Conservation (phyloP, 2,113 vertebrate genomes). For the Paedocypris sp. region DNA sequence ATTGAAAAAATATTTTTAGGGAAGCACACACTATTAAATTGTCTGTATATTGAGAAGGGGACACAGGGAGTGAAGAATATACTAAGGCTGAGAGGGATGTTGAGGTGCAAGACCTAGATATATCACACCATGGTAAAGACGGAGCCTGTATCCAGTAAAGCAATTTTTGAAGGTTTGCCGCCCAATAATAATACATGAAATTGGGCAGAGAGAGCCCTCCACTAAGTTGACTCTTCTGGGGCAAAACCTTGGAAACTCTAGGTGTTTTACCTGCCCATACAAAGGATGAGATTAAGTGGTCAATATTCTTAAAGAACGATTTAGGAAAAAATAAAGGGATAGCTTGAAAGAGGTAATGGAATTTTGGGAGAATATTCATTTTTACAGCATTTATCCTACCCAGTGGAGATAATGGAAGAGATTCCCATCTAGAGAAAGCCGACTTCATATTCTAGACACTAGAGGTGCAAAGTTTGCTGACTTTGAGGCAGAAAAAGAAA, state of each 20-base stretch:
- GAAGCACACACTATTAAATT: background rate
- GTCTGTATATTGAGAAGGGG: background rate
- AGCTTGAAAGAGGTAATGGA: background rate
- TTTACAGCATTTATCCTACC: background rate
- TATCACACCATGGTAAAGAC: background rate
- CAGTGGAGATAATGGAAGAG: slow-evolving; percentile 1
- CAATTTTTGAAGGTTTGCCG: too few relatives aligned
- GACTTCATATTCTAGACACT: slow-evolving; percentile 3
- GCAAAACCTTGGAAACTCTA: background rate
- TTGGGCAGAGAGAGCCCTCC: slow-evolving; percentile 9
- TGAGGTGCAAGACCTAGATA: background rate
- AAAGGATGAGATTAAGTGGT: background rate
- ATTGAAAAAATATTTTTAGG: slow-evolving; percentile 17
- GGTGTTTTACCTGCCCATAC: slow-evolving; percentile 1
- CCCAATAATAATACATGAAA: background rate
- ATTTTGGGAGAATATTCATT: background rate
- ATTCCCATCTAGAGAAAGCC: background rate
- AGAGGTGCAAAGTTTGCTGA: background rate
- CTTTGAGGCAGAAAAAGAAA: background rate
- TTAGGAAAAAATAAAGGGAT: background rate
- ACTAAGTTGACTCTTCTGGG: background rate
- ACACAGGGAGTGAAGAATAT: background rate
- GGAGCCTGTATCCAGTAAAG: background rate
- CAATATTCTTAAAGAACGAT: background rate
- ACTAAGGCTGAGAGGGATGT: slow-evolving; percentile 3